These are phyloP conservation scores for Etheostoma spectabile DNA, from an alignment of 2,113 vertebrate genomes.

Conservation along the genomic window DNA sequence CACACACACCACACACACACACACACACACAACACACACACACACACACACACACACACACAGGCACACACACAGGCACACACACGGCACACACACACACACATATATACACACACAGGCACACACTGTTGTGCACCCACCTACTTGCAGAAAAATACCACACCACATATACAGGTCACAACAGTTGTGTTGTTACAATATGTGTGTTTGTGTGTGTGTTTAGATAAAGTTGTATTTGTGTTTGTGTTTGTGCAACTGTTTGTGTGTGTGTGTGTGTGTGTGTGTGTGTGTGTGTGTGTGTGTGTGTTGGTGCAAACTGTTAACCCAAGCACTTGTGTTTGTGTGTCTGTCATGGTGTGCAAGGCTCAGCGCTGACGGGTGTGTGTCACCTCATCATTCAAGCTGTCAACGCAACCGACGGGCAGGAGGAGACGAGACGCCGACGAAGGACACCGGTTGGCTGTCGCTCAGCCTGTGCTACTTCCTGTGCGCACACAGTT, in stretches of 20 bases:
- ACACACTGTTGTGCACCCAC: neutral
- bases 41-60: slow-evolving; percentile 32
- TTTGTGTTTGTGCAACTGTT: slow-evolving; percentile 5
- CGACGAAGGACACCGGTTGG: slow-evolving; percentile 64
- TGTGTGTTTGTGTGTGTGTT: slow-evolving; percentile 1
- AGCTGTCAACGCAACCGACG: slow-evolving; percentile 60
- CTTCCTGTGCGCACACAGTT: slow-evolving; percentile 62
- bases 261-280: slow-evolving; percentile 23
- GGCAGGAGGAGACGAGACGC: slow-evolving; percentile 51
- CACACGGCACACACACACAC: slow-evolving; percentile 38
- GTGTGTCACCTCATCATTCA: slow-evolving; percentile 75
- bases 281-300: slow-evolving; percentile 4
- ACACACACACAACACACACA: slow-evolving; percentile 9
- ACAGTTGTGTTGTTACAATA: neutral
- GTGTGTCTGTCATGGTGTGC: slow-evolving; percentile 60
- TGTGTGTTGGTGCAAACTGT: neutral
- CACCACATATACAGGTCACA: slow-evolving; percentile 8
- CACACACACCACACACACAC: slow-evolving; percentile 10
- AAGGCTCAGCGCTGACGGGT: slow-evolving; percentile 66
- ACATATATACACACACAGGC: neutral
- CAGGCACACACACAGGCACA: neutral
- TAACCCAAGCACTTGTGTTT: slow-evolving; percentile 16
- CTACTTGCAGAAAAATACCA: slow-evolving; percentile 3
- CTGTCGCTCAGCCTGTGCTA: slow-evolving; percentile 64
- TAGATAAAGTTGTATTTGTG: neutral